Percentiles rank a stretch among this genome's conserved stretches.
phyloP scores from a whole-genome alignment of 2,888 invertebrate genomes.

The Brachynemurus nebulosus region DNA sequence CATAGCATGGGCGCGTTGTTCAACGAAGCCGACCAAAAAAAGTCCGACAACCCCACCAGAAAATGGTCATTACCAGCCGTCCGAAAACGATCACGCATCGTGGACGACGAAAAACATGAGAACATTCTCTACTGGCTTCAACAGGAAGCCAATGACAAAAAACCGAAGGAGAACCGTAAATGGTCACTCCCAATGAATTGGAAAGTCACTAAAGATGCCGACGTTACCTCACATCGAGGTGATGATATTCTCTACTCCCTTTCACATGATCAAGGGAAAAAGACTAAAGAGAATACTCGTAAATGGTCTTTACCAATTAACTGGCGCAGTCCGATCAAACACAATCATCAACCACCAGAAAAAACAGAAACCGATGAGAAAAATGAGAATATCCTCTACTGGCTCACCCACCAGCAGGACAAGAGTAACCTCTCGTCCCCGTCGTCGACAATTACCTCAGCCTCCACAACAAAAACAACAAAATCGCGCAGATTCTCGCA shows the following conservation, averaged over 20 bases:
- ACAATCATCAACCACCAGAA: too few relatives aligned
- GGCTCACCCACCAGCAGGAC: conserved; percentile 5
- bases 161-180: conserved; percentile 18
- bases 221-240: conserved; percentile 1
- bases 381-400: conserved; percentile 8
- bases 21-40: neutral
- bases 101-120: conserved; percentile 10
- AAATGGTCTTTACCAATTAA: conserved; percentile 10
- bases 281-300: neutral
- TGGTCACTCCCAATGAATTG: conserved; percentile 16
- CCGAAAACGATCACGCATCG: conserved; percentile 15
- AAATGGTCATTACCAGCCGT: conserved; percentile 29
- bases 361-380: neutral
- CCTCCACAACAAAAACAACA: neutral
- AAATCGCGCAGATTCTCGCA: conserved; percentile 4
- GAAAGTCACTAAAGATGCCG: conserved; percentile 11
- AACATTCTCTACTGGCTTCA: conserved; percentile 10
- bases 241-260: conserved; percentile 8
- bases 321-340: conserved; percentile 4
- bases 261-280: conserved; percentile 6
- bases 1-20: conserved; percentile 3
- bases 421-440: neutral
- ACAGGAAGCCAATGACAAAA: conserved; percentile 1
- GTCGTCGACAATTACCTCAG: neutral
- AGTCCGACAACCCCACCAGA: conserved; percentile 26